Evolutionary conservation across 2,113 vertebrate genomes (phyloP).

Genomic region (Anthoscopus minutus): DNA sequence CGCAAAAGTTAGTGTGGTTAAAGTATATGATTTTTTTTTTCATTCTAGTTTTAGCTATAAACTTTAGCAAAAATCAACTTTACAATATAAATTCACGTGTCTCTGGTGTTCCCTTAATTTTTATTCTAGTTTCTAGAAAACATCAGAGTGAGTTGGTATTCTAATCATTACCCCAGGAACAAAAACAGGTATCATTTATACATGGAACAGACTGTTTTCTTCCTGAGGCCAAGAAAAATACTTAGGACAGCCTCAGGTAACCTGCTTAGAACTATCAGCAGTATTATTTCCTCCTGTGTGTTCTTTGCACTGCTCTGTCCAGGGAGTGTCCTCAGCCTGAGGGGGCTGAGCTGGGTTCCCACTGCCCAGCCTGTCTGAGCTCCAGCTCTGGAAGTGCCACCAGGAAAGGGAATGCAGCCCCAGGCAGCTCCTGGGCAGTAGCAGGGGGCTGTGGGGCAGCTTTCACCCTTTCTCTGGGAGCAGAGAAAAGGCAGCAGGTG

Average conservation of each 20-base stretch:
- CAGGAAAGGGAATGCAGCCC: accelerated
- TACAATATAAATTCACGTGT: neutral
- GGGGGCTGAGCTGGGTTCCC: neutral
- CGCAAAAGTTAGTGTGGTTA: neutral
- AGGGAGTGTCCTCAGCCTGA: neutral
- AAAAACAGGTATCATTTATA: neutral
- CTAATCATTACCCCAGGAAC: neutral
- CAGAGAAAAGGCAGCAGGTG: neutral
- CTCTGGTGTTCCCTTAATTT: neutral
- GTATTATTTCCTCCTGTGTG: neutral
- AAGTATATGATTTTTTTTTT: neutral
- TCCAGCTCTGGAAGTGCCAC: neutral
- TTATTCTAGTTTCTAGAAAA: neutral
- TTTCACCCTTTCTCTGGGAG: neutral
- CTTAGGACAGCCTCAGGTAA: neutral
- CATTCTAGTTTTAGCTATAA: neutral
- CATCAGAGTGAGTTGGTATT: neutral
- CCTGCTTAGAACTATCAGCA: neutral
- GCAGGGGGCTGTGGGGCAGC: accelerated
- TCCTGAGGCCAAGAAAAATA: neutral
- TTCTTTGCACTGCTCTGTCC: neutral
- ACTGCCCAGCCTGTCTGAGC: neutral
- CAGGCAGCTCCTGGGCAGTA: accelerated
- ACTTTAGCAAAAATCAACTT: neutral
- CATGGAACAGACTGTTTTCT: neutral